A percentile compares a stretch with the other conserved stretches of the same genome.
phyloP scores from a whole-genome alignment of 2,888 invertebrate species.

The Lingula anatina region DNA sequence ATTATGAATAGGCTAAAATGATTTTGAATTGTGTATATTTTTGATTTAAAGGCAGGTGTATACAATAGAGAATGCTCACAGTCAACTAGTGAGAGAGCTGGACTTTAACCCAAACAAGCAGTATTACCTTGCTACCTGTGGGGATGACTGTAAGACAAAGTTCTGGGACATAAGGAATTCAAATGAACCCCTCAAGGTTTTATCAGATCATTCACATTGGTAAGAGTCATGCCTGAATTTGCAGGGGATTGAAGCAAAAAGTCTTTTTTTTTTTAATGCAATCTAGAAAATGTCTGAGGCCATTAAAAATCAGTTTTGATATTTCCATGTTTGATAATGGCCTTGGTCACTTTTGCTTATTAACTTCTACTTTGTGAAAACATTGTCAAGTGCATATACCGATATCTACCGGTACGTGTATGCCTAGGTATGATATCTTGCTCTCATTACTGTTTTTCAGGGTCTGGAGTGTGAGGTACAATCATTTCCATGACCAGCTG shows the following conservation, averaged over 20 bases:
- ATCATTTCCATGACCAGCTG: conserved; percentile 94
- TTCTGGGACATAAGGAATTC: conserved; percentile 91
- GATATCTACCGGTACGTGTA: too few relatives aligned
- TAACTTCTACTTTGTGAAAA: too few relatives aligned
- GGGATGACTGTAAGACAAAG: conserved; percentile 90
- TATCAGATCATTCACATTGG: conserved; percentile 58
- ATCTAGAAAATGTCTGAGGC: too few relatives aligned
- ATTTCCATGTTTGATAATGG: too few relatives aligned
- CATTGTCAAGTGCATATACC: too few relatives aligned
- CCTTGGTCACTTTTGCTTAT: too few relatives aligned
- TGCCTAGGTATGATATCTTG: too few relatives aligned
- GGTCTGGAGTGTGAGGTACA: conserved; percentile 92
- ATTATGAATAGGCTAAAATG: background rate
- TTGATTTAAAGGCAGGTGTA: conserved; percentile 62
- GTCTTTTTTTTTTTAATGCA: too few relatives aligned
- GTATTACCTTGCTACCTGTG: conserved; percentile 86
- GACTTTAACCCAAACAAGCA: conserved; percentile 99
- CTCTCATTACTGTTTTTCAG: conserved; percentile 50
- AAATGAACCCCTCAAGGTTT: conserved; percentile 64
- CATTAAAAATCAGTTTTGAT: too few relatives aligned
- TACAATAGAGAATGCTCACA: conserved; percentile 81
- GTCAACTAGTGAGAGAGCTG: conserved; percentile 79
- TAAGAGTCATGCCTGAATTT: conserved; percentile 54
- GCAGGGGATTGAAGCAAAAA: background rate
- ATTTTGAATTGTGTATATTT: too few relatives aligned